Base-by-base conservation (phyloP, 2,113 vertebrate genomes). In the Sinocyclocheilus maitianheensis region DNA sequence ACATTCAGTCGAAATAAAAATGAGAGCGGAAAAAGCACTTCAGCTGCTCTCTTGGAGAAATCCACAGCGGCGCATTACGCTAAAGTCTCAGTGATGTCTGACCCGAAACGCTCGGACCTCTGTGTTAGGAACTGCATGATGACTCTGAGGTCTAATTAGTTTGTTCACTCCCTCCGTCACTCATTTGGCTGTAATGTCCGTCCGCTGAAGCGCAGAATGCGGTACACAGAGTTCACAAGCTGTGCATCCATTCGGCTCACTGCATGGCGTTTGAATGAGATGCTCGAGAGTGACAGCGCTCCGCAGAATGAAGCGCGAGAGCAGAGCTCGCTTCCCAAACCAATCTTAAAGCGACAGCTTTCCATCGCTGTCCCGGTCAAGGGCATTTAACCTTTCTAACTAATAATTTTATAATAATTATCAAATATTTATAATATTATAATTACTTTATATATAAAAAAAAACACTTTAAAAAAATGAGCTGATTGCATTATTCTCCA, bases 311-410 rank as follows among this genome's bases (percentile, higher is more conserved):
- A 58, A 37, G 48, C 18, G 81, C 43, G 9, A 26, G 83, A 43
- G 37, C 55, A 43, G 51, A 78, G 48, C 2, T 34, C 2, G 40
- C 20, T 24, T 40, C 62, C 63, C 60, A 82, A 65, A 78, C 51
- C 18, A 78, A 81, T 55, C 88, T 89, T 89, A 89, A 89, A 89
- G 82, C 60, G 84, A 84, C 81, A 86, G 81, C 58, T 53, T 48
- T 63, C 6, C 24, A 24, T 65, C 22, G 20, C 37, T 51, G 60
- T 77, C 30, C n/a, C 43, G 72, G 53, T 30, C 53, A 16, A 7
- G 20, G 46, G 22, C 10, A 3, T 48, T 48, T 12, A 12, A 48
- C 46, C 11, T 48, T 48, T 48, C 46, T 48, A 48, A 12, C 11
- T 48, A 48, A 48, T 12, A 12, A 3, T 48, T 48, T 48, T 48